A percentile compares a stretch with the other conserved stretches of the same genome.
phyloP scores from a whole-genome alignment of 1,140 invertebrate species.

The Sesamia nonagrioides region DNA sequence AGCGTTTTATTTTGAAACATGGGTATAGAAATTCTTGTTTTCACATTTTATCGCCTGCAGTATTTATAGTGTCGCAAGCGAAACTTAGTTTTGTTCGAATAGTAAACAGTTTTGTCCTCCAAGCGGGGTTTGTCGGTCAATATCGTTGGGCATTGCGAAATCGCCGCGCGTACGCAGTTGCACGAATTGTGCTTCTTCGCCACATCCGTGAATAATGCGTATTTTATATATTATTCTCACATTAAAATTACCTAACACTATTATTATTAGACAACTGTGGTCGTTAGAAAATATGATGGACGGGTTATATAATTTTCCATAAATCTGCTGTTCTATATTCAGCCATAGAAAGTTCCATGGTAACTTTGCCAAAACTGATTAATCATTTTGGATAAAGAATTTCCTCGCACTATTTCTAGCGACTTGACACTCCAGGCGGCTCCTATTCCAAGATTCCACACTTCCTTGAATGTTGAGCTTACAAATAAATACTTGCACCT shows the following conservation, averaged over 20 bases:
- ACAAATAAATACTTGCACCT: slow-evolving; percentile 83
- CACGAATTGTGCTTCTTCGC: slow-evolving; percentile 50
- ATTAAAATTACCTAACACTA: neutral
- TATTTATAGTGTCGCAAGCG: slow-evolving; percentile 57
- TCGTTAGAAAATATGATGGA: slow-evolving; percentile 3
- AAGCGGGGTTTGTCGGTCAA: slow-evolving; percentile 77
- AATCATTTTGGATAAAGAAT: slow-evolving; percentile 41
- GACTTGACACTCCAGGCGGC: slow-evolving; percentile 69
- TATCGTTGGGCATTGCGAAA: slow-evolving; percentile 70
- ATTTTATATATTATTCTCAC: slow-evolving; percentile 14
- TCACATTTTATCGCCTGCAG: slow-evolving; percentile 26
- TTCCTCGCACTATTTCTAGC: slow-evolving; percentile 28
- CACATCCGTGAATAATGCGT: slow-evolving; percentile 32
- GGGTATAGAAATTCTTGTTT: slow-evolving; percentile 9
- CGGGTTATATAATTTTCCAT: slow-evolving; percentile 11
- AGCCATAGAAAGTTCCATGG: neutral
- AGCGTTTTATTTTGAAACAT: slow-evolving; percentile 5
- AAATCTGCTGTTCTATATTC: neutral
- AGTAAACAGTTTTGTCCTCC: slow-evolving; percentile 69
- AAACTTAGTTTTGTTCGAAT: slow-evolving; percentile 49
- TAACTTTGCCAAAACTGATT: slow-evolving; percentile 39
- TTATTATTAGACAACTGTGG: neutral
- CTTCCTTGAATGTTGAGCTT: slow-evolving; percentile 85
- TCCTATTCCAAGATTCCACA: slow-evolving; percentile 83
- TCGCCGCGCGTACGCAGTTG: slow-evolving; percentile 47